Evolutionary conservation across 1,140 invertebrate genomes (phyloP).

Genomic region (Phthorimaea operculella): DNA sequence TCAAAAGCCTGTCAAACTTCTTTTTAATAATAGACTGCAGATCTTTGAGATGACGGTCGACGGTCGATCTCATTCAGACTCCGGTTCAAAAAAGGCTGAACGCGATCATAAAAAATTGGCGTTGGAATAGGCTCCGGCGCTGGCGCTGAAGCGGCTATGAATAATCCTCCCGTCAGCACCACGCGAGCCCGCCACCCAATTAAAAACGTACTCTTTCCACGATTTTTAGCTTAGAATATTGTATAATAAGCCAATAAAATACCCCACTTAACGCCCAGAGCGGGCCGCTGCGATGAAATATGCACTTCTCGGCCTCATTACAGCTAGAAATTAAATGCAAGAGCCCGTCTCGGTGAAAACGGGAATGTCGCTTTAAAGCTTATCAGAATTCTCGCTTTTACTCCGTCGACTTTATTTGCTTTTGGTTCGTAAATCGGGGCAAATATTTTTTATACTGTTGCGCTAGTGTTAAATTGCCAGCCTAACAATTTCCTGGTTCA

Average conservation of each 20-base stretch:
- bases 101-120: constrained; percentile 31
- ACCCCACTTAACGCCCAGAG: constrained; percentile 61
- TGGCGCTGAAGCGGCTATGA: constrained; percentile 58
- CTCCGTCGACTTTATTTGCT: not conserved
- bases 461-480: no score
- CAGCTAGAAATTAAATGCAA: constrained; percentile 44
- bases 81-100: constrained; percentile 13
- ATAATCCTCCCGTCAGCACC: constrained; percentile 59
- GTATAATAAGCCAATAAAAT: constrained; percentile 68
- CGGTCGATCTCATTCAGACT: constrained; percentile 1
- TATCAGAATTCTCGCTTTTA: constrained; percentile 6
- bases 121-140: constrained; percentile 40
- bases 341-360: constrained; percentile 19
- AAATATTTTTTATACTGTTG: not conserved
- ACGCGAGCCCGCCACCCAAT: constrained; percentile 61
- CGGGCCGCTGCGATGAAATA: constrained; percentile 54
- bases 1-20: no score
- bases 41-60: not conserved
- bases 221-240: constrained; percentile 67
- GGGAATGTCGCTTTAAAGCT: constrained; percentile 27
- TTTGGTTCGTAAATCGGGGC: not conserved
- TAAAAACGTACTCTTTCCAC: constrained; percentile 66
- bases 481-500: no score
- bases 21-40: not conserved
- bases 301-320: constrained; percentile 55